These are phyloP conservation scores for Coendou prehensilis DNA, from an alignment of 2,797 vertebrate species.

Conservation along the genomic window DNA sequence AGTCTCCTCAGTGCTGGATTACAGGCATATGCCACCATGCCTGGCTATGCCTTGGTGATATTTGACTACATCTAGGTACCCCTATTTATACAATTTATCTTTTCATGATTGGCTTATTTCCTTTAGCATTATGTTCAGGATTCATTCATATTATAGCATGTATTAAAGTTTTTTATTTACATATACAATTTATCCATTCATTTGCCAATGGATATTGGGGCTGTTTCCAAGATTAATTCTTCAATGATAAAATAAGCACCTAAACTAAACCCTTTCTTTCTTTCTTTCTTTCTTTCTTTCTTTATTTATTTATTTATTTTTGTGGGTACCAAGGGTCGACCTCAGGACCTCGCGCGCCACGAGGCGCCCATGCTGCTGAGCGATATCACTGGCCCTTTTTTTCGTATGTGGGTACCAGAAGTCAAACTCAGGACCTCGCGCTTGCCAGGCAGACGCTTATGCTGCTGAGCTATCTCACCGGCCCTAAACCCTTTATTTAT, in stretches of 20 bases:
- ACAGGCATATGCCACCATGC: not conserved
- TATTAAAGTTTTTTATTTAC: not conserved
- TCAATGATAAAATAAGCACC: constrained; percentile 48
- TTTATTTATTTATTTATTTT: no score
- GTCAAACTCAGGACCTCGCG: no score
- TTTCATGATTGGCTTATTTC: constrained; percentile 40
- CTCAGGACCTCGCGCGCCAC: no score
- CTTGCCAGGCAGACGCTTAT: no score
- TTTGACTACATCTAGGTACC: not conserved
- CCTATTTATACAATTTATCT: not conserved
- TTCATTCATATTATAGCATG: not conserved
- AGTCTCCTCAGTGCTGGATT: not conserved
- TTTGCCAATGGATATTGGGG: not conserved
- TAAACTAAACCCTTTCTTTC: constrained; percentile 22
- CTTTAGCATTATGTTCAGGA: constrained; percentile 14
- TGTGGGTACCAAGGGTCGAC: no score
- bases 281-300: no score
- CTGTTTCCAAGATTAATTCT: constrained; percentile 58
- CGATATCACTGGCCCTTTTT: no score
- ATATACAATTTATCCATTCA: not conserved
- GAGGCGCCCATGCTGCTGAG: no score
- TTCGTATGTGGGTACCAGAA: no score
- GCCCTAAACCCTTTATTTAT: not conserved
- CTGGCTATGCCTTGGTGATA: not conserved
- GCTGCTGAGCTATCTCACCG: no score